Evolutionary conservation across 2,113 vertebrate genomes (phyloP).

Genomic region (Coryphaenoides rupestris): DNA sequence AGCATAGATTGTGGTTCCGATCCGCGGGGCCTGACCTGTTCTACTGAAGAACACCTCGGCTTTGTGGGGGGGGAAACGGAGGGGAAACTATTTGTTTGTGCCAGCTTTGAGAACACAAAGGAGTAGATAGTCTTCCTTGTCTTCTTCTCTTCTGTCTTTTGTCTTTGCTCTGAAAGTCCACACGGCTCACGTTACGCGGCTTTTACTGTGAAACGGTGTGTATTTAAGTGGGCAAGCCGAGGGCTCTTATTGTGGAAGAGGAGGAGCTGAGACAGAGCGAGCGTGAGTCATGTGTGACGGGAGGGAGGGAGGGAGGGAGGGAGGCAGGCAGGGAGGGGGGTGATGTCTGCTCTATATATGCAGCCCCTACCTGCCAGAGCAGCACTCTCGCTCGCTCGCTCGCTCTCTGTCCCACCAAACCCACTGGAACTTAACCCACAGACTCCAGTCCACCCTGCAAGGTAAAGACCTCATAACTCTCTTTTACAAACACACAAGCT

Average conservation of each 20-base stretch:
- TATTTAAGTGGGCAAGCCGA: too few relatives aligned
- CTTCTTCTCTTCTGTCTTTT: background rate
- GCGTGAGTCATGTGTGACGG: conserved; percentile 55
- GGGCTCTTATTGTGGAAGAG: conserved; percentile 60
- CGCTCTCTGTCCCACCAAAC: conserved; percentile 27
- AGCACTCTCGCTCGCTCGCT: too few relatives aligned
- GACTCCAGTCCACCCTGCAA: conserved; percentile 28
- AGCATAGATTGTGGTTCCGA: too few relatives aligned
- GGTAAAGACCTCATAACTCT: conserved; percentile 47
- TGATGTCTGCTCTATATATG: conserved; percentile 60
- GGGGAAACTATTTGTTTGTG: background rate
- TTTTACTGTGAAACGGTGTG: conserved; percentile 3
- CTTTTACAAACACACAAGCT: background rate
- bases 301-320: too few relatives aligned
- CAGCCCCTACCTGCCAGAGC: conserved; percentile 50
- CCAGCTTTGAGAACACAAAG: background rate
- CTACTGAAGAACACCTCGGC: too few relatives aligned
- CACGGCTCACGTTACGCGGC: conserved; percentile 5
- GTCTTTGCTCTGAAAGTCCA: too few relatives aligned
- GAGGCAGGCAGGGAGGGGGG: too few relatives aligned
- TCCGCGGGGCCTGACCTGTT: too few relatives aligned
- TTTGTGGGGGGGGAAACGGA: background rate
- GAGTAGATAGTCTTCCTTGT: background rate
- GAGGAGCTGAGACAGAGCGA: conserved; percentile 43
- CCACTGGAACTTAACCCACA: conserved; percentile 48